Percentiles rank a stretch among this genome's conserved stretches.
These are phyloP conservation scores for Hyalella azteca DNA, from an alignment of 2,888 invertebrate genomes.

Conservation along the genomic window DNA sequence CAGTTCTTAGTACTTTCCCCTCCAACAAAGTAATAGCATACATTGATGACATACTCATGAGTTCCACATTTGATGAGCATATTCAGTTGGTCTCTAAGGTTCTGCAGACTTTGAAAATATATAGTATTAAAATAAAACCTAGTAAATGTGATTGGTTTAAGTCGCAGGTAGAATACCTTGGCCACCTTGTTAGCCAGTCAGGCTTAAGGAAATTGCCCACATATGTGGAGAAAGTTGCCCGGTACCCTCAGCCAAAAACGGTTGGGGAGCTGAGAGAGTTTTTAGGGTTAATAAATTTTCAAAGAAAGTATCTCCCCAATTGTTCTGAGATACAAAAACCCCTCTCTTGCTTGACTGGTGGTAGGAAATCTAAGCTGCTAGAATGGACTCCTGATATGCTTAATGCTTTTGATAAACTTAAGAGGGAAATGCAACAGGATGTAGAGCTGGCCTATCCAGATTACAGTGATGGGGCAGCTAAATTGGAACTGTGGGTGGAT, in stretches of 20 bases:
- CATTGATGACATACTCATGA: conserved; percentile 34
- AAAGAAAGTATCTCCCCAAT: neutral
- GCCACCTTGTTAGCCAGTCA: neutral
- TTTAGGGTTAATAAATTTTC: neutral
- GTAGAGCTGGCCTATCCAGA: conserved; percentile 11
- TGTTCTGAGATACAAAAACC: conserved; percentile 14
- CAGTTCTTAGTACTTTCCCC: neutral
- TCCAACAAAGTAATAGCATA: conserved; percentile 3
- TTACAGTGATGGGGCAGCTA: neutral
- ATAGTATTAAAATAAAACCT: conserved; percentile 7
- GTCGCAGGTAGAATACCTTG: neutral
- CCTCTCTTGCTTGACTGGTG: neutral
- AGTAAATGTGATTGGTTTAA: conserved; percentile 29
- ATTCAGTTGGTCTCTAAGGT: neutral
- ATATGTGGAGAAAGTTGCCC: neutral
- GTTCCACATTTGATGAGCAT: neutral
- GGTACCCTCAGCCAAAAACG: neutral
- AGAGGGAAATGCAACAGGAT: neutral
- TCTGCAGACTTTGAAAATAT: neutral
- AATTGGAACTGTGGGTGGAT: conserved; percentile 8
- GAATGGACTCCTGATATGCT: neutral
- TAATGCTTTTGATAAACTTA: neutral
- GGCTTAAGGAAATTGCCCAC: conserved; percentile 6
- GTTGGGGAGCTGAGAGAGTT: neutral
- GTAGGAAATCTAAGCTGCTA: neutral